These are phyloP conservation scores for Branchinecta lynchi DNA, from an alignment of 1,140 invertebrate species.

Conservation along the genomic window DNA sequence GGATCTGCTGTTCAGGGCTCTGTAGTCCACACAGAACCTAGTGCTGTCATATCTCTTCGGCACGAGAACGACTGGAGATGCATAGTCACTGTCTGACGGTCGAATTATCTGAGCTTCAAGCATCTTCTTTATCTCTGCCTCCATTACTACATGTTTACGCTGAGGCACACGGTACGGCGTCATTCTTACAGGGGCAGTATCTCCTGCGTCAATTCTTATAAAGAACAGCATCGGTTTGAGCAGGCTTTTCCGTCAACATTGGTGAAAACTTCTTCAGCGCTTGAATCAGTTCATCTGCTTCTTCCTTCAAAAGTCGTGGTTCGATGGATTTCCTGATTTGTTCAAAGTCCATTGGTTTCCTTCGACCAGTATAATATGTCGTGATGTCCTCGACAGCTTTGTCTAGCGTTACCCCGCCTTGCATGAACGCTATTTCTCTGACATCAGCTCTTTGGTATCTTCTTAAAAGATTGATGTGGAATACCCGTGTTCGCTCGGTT, in stretches of 20 bases:
- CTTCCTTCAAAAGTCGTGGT: background rate
- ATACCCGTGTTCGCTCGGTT: background rate
- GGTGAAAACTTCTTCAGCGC: background rate
- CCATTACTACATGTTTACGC: background rate
- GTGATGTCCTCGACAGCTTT: no score
- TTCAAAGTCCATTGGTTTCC: background rate
- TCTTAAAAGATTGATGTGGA: background rate
- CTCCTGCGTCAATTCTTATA: background rate
- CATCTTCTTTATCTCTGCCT: background rate
- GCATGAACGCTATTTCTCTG: background rate
- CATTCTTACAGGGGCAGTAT: background rate
- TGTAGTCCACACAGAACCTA: background rate
- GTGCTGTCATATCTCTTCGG: background rate
- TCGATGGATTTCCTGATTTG: background rate
- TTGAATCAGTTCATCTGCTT: background rate
- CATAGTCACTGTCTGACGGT: constrained; percentile 5
- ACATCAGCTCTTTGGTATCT: background rate
- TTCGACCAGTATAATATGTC: background rate
- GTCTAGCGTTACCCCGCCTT: no score
- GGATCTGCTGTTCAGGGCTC: background rate
- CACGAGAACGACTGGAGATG: background rate
- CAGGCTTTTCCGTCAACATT: background rate
- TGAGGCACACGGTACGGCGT: background rate
- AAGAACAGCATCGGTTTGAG: background rate
- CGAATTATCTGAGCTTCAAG: background rate